phyloP scores from a whole-genome alignment of 1,140 invertebrate genomes.

The Hydropsyche tenuis region DNA sequence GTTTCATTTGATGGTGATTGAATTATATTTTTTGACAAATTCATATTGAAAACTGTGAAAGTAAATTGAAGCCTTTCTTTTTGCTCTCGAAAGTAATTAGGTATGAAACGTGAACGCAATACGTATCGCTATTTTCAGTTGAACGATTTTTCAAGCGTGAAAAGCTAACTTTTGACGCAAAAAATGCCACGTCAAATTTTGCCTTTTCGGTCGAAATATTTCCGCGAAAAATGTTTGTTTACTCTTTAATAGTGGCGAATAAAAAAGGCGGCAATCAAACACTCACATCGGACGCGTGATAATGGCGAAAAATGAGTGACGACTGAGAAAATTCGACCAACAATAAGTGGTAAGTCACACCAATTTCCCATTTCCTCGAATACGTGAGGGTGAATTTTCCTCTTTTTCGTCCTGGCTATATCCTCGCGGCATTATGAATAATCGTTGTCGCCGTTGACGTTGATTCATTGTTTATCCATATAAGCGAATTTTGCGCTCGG shows the following conservation, averaged over 20 bases:
- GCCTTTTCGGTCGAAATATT: not conserved
- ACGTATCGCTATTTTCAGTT: conserved; percentile 7
- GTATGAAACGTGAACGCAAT: conserved; percentile 2
- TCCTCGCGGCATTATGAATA: conserved; percentile 9
- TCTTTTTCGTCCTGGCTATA: not conserved
- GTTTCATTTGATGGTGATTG: too few relatives aligned
- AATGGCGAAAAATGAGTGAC: too few relatives aligned
- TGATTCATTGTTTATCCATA: conserved; percentile 26
- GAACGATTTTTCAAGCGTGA: conserved; percentile 11
- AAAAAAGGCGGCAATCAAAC: not conserved
- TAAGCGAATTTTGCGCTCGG: conserved; percentile 14
- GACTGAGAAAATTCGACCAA: too few relatives aligned
- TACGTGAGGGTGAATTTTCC: not conserved
- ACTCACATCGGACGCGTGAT: not conserved
- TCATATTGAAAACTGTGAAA: not conserved
- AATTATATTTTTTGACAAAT: too few relatives aligned
- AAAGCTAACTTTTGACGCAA: conserved; percentile 17
- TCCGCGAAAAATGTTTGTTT: too few relatives aligned
- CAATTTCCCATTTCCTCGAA: too few relatives aligned
- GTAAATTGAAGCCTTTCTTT: not conserved
- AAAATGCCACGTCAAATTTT: not conserved
- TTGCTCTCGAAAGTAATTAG: not conserved
- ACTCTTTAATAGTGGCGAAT: too few relatives aligned
- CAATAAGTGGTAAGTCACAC: too few relatives aligned
- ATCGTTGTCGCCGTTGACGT: conserved; percentile 16